These are phyloP conservation scores for Drosophila burlai DNA, from an alignment of 1,140 invertebrate species.

Conservation along the genomic window DNA sequence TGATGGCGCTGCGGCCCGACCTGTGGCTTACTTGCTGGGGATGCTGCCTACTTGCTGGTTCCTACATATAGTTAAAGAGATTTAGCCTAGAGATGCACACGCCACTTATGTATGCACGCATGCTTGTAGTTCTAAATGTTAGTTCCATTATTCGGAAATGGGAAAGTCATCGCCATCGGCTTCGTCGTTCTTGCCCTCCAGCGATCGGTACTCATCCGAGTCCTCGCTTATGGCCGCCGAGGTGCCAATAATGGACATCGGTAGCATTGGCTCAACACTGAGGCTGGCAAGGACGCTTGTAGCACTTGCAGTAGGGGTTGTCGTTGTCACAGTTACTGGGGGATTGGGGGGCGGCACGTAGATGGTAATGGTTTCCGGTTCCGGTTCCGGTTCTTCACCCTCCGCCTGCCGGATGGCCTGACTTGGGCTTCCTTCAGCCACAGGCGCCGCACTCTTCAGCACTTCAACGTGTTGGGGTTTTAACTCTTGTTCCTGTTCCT, in stretches of 20 bases:
- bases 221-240: slow-evolving; percentile 70
- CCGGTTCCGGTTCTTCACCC: slow-evolving; percentile 5
- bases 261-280: slow-evolving; percentile 43
- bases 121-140: slow-evolving; percentile 28
- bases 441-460: slow-evolving; percentile 16
- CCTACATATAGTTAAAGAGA: slow-evolving; percentile 69
- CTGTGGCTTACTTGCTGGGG: slow-evolving; percentile 32
- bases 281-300: slow-evolving; percentile 43
- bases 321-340: slow-evolving; percentile 11
- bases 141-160: slow-evolving; percentile 75
- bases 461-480: slow-evolving; percentile 17
- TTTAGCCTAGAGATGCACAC: slow-evolving; percentile 62
- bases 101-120: slow-evolving; percentile 24
- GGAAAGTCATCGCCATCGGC: slow-evolving; percentile 74
- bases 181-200: slow-evolving; percentile 81
- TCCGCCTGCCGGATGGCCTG: slow-evolving; percentile 20
- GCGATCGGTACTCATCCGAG: slow-evolving; percentile 84
- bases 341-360: slow-evolving; percentile 42
- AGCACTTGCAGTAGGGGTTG: slow-evolving; percentile 16
- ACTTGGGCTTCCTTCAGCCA: slow-evolving; percentile 26
- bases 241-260: slow-evolving; percentile 61
- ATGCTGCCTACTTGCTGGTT: slow-evolving; percentile 23
- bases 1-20: slow-evolving; percentile 10
- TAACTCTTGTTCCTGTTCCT: slow-evolving; percentile 20
- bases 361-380: slow-evolving; percentile 44